Evolutionary conservation across 2,113 vertebrate genomes (phyloP), one percentile per base, ranked within the genome.

Genomic region (Promerops cafer): DNA sequence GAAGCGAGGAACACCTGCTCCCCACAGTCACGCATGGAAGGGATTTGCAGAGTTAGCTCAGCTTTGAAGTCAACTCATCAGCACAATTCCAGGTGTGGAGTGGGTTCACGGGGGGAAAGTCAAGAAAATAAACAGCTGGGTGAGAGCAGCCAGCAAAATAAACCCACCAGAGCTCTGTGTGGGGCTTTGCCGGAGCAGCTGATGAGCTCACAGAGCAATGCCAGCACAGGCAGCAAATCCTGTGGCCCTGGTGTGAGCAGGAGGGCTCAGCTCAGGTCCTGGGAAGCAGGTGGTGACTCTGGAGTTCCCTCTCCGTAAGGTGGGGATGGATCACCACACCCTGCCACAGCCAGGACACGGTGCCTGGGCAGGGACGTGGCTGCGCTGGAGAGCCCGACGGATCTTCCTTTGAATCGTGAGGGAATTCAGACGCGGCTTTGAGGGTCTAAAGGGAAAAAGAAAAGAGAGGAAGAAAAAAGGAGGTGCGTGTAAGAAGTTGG

Each of bases 101-200:
- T 56, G 84, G 70, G 57, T 69, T 94, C 66, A 80, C 2, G 33
- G 87, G 47, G 47, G 82, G 70, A 50, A 78, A 79, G 53, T 89
- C 68, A 87, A 26, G 77, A 71, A 93, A 87, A 95, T 82, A 94
- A 94, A 83, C 89, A 96, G 40, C 84, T 82, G 89, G 74, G 83
- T 94, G 89, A 91, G 81, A 93, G 78, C 87, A 89, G 66, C 61
- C 80, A 69, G 94, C 81, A 96, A 90, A 96, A 94, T 65, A 60
- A 84, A 89, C 93, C 52, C 44, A 59, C 68, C 7, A 1, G 44
- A 64, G 85, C 72, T 90, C 44, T 27, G 80, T 82, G 89, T 78
- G 31, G 72, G 88, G 61, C 90, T 91, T 33, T 92, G 80, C 85
- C 72, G 85, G 75, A 92, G 82, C 64, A 63, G 86, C 78, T 60